phyloP scores from a whole-genome alignment of 2,113 vertebrate genomes.

The Lophura nycthemera region DNA sequence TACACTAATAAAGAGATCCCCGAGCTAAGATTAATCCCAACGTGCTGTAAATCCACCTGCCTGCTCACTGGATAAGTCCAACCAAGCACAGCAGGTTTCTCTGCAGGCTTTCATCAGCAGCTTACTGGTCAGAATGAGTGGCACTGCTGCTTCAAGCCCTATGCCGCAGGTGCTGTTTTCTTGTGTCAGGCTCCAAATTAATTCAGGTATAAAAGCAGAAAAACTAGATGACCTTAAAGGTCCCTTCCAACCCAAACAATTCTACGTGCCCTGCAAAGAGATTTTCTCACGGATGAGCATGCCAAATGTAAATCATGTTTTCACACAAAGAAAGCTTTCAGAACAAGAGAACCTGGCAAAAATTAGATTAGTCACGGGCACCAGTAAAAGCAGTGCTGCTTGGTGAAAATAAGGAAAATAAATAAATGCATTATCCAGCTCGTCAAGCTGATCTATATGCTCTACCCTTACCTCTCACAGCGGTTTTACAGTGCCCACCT shows the following conservation, averaged over 20 bases:
- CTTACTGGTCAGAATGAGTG: rapidly evolving
- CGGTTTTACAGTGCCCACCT: neutral
- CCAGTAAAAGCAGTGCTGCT: neutral
- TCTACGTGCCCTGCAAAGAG: neutral
- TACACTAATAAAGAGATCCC: rapidly evolving
- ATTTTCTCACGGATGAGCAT: neutral
- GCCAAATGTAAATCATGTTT: neutral
- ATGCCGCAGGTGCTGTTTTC: too few species aligned
- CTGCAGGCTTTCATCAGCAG: neutral
- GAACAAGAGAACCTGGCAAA: neutral
- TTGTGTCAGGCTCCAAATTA: neutral
- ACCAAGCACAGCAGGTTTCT: neutral
- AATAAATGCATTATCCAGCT: neutral
- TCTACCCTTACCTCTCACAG: neutral
- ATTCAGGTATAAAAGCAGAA: neutral
- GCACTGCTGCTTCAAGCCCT: neutral
- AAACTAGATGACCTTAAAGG: too few species aligned
- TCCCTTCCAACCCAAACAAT: too few species aligned
- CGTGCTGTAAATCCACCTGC: rapidly evolving
- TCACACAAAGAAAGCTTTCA: neutral
- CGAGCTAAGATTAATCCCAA: neutral
- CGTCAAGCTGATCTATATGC: neutral
- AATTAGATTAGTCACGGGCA: neutral
- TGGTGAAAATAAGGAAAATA: neutral
- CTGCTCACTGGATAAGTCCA: neutral